Base-by-base conservation (phyloP, 1,140 invertebrate species). In the Neelides sp. region DNA sequence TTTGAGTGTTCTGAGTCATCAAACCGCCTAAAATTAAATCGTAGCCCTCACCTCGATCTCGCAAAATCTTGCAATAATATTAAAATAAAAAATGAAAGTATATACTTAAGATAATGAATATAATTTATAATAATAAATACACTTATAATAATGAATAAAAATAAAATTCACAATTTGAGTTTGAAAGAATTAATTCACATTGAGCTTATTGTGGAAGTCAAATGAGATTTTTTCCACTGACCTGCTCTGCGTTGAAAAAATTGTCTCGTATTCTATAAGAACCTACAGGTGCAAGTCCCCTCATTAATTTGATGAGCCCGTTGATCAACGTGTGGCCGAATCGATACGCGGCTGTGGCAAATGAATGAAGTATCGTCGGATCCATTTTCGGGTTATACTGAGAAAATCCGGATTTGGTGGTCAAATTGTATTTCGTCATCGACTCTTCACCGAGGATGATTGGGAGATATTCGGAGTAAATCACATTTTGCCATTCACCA, bases 401-500 rank as follows among this genome's bases (percentile, higher is more conserved):
- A 27, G 94, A 80, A 61, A 78, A 55, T 4, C 75, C 71, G 47
- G 69, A 67, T 19, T 39, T 19, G 19, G 1, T 27, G 10, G 10
- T 19, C 30, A 39, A 39, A 15, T 39, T 15, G 15, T 39, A 39
- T 7, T 4, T 39, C 19, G 7, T 19, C 36, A 39, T 39, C 5
- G 36, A 7, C 12, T 7, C 15, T 7, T 62, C 64, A 75, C 79
- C 79, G 36, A 85, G 70, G 46, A 90, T 77, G 48, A 85, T 78
- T 3, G 87, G 86, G 13, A 91, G 64, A 73, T 80, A 90, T 67
- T 91, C 85, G 55, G 82, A 80, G 62, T 86, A 91, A 24, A 79
- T 78, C 30, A 91, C 83, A 13, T 85, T 76, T 66, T 91, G 85
- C 61, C 83, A 73, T 63, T 82, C 71, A 2, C 81, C 86, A 32